Evolutionary conservation across 2,113 vertebrate genomes (phyloP), one percentile per base, ranked within the genome.

Genomic region (Cephalopholis sonnerati): DNA sequence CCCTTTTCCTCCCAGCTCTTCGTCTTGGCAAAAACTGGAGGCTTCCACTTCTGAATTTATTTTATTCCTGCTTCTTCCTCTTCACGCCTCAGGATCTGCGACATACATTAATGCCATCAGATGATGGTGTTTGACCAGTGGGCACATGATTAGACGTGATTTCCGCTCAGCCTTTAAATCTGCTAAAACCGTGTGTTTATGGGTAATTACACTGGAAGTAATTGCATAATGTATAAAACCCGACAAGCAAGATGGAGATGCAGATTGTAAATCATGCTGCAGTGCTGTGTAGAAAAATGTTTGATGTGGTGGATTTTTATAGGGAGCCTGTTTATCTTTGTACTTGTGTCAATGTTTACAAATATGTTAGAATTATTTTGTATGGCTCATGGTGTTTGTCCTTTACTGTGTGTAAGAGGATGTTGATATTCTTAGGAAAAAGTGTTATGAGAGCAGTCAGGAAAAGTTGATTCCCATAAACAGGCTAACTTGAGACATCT

Each of bases 391-490:
- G 57, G 72, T 92, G 90, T 92, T 92, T 90, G 92, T 93, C 93
- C 90, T 92, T 90, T 87, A 76, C 88, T 57, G 89, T 8, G 41
- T 73, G 73, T 85, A 87, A 93, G 87, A 90, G 75, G 84, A 85
- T 79, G 90, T 67, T 84, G 89, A 87, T 92, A 90, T 92, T 92
- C 85, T 88, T 83, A 74, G 81, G 81, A 77, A 83, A 86, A 87
- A 85, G 83, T 88, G 89, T 85, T 93, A 73, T 77, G 89, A 90
- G 88, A 91, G 92, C 90, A 89, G 90, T 89, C 88, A 86, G 89
- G 78, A 92, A 93, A 93, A 94, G 92, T 93, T 91, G 91, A 92
- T 93, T 93, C 90, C 92, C 91, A 89, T 92, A 93, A 93, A 94
- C 90, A 92, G 92, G 90, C 92, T 93, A 92, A 91, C 91, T 94